Percentiles rank a stretch among this genome's conserved stretches.
Conservation (phyloP, 1,140 invertebrate species). For the Luehdorfia chinensis region DNA sequence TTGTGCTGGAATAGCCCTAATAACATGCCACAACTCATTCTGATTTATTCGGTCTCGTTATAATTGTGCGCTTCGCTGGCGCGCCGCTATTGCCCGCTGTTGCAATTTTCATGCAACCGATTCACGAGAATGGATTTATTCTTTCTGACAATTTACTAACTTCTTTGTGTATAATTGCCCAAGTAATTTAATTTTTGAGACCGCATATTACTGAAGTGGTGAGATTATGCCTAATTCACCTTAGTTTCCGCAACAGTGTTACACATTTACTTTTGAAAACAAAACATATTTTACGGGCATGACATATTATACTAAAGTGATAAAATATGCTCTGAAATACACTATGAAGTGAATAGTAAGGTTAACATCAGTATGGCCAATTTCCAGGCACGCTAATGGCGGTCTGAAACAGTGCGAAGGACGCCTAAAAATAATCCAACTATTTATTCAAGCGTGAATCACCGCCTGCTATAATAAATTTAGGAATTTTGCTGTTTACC, state of each 20-base stretch:
- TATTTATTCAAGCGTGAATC: slow-evolving; percentile 60
- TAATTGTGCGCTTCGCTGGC: slow-evolving; percentile 68
- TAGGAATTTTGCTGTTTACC: slow-evolving; percentile 12
- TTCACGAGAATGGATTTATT: slow-evolving; percentile 65
- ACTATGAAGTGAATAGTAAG: background rate
- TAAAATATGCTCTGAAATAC: no score
- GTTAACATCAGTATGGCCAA: slow-evolving; percentile 41
- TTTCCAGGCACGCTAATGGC: slow-evolving; percentile 57
- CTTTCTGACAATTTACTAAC: slow-evolving; percentile 65
- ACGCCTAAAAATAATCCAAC: slow-evolving; percentile 62
- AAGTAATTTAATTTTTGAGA: slow-evolving; percentile 35
- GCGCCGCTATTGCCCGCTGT: slow-evolving; percentile 53
- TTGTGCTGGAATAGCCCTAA: slow-evolving; percentile 61
- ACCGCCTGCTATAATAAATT: slow-evolving; percentile 23
- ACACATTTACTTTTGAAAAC: no score
- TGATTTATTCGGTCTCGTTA: slow-evolving; percentile 73
- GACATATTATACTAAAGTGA: no score
- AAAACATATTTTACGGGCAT: no score
- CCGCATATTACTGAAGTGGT: background rate
- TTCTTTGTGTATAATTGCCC: slow-evolving; percentile 40
- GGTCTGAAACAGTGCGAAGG: slow-evolving; percentile 60
- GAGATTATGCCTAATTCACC: background rate
- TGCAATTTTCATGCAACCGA: slow-evolving; percentile 72
- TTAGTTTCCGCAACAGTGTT: background rate
- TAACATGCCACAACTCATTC: slow-evolving; percentile 71